Evolutionary conservation across 2,113 vertebrate species (phyloP).

Genomic region (Oriolus oriolus): DNA sequence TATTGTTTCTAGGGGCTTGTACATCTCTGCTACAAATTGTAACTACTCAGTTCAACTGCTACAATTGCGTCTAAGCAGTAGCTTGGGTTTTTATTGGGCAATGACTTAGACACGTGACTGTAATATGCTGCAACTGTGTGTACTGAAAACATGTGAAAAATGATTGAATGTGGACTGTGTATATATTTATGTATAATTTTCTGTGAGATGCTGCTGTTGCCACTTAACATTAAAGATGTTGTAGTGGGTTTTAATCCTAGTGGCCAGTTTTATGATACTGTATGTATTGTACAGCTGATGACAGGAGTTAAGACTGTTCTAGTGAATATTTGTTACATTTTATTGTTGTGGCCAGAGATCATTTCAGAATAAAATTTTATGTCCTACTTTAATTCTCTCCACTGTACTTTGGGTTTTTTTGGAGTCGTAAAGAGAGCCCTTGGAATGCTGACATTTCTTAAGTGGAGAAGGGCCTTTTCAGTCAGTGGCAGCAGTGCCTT

Average conservation of each 20-base stretch:
- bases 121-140: constrained; percentile 84
- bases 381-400: constrained; percentile 74
- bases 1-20: constrained; percentile 77
- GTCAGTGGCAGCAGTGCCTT: neutral
- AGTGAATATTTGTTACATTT: constrained; percentile 98
- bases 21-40: constrained; percentile 79
- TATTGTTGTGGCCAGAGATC: constrained; percentile 95
- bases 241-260: constrained; percentile 81
- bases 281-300: constrained; percentile 96
- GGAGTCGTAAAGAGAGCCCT: neutral
- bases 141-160: constrained; percentile 88
- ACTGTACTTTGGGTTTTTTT: constrained; percentile 36
- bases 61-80: constrained; percentile 69
- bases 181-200: constrained; percentile 86
- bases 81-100: constrained; percentile 79
- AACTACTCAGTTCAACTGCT: constrained; percentile 73
- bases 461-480: neutral
- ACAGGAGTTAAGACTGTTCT: constrained; percentile 87
- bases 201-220: constrained; percentile 85
- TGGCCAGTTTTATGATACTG: constrained; percentile 95
- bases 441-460: neutral
- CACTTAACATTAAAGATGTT: constrained; percentile 81
- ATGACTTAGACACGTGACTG: constrained; percentile 80
- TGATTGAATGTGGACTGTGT: constrained; percentile 87
- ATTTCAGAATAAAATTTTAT: constrained; percentile 88